Evolutionary conservation across 2,797 vertebrate species (phyloP), one percentile per base, ranked within the genome.

Genomic region (Hozukius guyotensis): DNA sequence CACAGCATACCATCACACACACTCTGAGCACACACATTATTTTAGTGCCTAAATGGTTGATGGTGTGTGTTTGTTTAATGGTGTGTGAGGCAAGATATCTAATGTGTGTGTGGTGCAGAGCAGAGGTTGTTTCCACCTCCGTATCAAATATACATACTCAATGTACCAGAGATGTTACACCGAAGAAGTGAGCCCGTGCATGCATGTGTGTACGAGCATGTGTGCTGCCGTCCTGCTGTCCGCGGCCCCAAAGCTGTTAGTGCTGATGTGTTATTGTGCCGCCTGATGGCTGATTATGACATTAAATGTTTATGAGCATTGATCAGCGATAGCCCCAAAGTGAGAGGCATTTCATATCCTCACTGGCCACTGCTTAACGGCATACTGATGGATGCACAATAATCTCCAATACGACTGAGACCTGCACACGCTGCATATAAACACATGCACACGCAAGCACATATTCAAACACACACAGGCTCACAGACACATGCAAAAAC

Each of bases 251-350:
- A 55, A 77, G 81, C 83, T 70, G 85, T 91, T 93, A 87, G 76
- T 79, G 86, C 87, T 88, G 91, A 88, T 90, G 89, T 81, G 90
- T 87, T 91, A 89, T 90, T 90, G 89, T 90, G 89, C 82, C 11
- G 78, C 80, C 89, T 84, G 87, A 93, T 83, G 87, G 87, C 91
- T 92, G 90, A 95, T 95, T 95, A 94, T 94, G 93, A 94, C 92
- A 92, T 94, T 91, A 94, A 94, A 94, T 93, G 94, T 95, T 94
- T 91, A 95, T 95, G 93, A 94, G 92, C 91, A 94, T 95, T 94
- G 94, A 95, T 95, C 91, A 90, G 89, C 72, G 18, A 90, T 82
- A 57, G 80, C 84, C 89, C 87, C 90, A 89, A 90, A 89, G 89
- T 83, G 89, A 90, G 85, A 90, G 76, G 62, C 88, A 75, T 93